Evolutionary conservation across 2,797 vertebrate species (phyloP).

Genomic region (Neoniphon sammara): DNA sequence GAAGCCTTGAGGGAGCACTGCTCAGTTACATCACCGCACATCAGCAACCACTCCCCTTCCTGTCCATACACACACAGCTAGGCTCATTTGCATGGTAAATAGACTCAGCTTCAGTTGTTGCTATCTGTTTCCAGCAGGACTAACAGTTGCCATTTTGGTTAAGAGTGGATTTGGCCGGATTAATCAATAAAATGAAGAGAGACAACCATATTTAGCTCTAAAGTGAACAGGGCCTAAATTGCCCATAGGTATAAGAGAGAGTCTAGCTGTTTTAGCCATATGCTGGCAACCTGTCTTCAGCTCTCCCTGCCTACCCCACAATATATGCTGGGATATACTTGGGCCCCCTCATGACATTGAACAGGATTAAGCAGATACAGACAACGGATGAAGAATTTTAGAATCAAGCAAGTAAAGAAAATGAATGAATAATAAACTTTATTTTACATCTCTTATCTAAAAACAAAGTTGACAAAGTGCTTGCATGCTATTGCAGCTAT

Average conservation of each 20-base stretch:
- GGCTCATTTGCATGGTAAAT: no score
- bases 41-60: no score
- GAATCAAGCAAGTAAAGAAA: slow-evolving; percentile 38
- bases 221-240: not conserved
- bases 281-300: slow-evolving; percentile 12
- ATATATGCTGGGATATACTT: slow-evolving; percentile 46
- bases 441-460: slow-evolving; percentile 38
- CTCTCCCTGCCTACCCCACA: slow-evolving; percentile 21
- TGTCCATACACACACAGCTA: no score
- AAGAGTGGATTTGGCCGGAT: no score
- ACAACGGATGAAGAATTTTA: slow-evolving; percentile 59
- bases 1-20: no score
- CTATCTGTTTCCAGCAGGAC: no score
- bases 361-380: slow-evolving; percentile 54
- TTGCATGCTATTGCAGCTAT: slow-evolving; percentile 29
- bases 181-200: no score
- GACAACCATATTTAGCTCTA: no score
- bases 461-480: slow-evolving; percentile 49
- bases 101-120: no score
- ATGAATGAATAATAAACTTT: slow-evolving; percentile 65
- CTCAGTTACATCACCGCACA: no score
- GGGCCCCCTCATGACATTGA: slow-evolving; percentile 42
- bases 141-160: no score
- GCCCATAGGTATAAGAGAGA: slow-evolving; percentile 2
- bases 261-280: slow-evolving; percentile 18